phyloP scores from a whole-genome alignment of 2,888 invertebrate species.

The Oscheius sp. region DNA sequence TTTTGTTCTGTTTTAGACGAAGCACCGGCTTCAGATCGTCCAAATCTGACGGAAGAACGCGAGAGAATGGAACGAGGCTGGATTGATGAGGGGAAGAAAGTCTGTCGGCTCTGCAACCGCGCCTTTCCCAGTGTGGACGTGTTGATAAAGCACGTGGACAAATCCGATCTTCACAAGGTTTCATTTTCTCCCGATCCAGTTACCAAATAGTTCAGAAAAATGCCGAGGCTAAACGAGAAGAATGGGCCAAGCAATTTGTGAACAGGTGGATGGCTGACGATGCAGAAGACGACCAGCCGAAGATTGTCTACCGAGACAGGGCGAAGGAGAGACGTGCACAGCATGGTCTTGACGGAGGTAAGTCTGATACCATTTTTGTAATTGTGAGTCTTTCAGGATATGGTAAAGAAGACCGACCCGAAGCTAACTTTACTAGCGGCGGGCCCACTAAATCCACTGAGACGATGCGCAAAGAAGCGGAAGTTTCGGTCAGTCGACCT shows the following conservation, averaged over 20 bases:
- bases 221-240: constrained; percentile 55
- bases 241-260: constrained; percentile 51
- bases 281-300: constrained; percentile 27
- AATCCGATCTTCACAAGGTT: constrained; percentile 90
- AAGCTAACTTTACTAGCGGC: neutral
- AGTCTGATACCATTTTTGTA: neutral
- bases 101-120: constrained; percentile 91
- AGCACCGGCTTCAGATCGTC: neutral
- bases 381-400: constrained; percentile 21
- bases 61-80: constrained; percentile 64
- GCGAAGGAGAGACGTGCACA: constrained; percentile 94
- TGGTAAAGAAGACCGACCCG: constrained; percentile 31
- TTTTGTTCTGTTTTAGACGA: no score
- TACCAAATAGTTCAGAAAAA: constrained; percentile 52
- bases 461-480: constrained; percentile 41
- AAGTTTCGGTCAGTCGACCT: constrained; percentile 52
- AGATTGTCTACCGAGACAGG: constrained; percentile 84
- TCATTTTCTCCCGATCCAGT: neutral
- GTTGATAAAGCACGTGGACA: constrained; percentile 86
- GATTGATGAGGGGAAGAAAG: constrained; percentile 67
- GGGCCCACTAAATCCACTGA: neutral
- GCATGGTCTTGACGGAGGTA: constrained; percentile 79
- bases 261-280: constrained; percentile 24
- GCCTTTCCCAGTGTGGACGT: constrained; percentile 91
- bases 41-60: constrained; percentile 10